Evolutionary conservation across 1,140 invertebrate species (phyloP), one percentile per base, ranked within the genome.

Genomic region (Drosophila ogumai): DNA sequence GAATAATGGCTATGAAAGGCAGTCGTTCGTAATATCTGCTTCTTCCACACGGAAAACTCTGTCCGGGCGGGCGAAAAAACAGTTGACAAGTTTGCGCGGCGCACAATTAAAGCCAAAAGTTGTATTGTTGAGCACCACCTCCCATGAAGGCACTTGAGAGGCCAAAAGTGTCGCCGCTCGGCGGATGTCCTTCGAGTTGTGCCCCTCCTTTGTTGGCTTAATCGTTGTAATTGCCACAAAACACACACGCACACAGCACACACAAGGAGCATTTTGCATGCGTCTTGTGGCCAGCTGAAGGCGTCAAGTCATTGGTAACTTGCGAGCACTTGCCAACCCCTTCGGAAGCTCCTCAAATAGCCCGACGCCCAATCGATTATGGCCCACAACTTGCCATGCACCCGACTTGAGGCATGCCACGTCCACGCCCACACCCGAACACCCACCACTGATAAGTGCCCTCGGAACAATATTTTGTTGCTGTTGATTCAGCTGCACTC

Each of bases 241-340:
- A 13, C 34, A 34, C 38, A 34, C 52, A 74, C 25, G 25, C 58
- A 32, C 46, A 47, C 12, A 13, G 15, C 43, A 13, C 25, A 49
- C 25, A 74, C 49, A 46, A 22, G 74, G 17, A 28, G 46, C 25
- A 44, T 52, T 76, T 59, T 81, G 63, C 74, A 50, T 61, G 52
- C 50, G 49, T 59, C 60, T 63, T 63, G 73, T 82, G 52, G 54
- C 47, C 32, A 25, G 65, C 25, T 38, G 28, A 65, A 50, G 79
- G 79, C 46, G 80, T 56, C 75, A 88, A 88, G 80, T 82, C 82
- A 86, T 86, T 86, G 82, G 79, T 79, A 87, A 88, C 79, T 80
- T 61, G 63, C 63, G 47, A 77, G 63, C 64, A 52, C 65, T 64
- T 34, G 52, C 47, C 34, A 38, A 17, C 10, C 34, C 36, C 28